A percentile compares a stretch with the other conserved stretches of the same genome.
phyloP scores from a whole-genome alignment of 2,888 invertebrate species.

The Xestia rhomboidea region DNA sequence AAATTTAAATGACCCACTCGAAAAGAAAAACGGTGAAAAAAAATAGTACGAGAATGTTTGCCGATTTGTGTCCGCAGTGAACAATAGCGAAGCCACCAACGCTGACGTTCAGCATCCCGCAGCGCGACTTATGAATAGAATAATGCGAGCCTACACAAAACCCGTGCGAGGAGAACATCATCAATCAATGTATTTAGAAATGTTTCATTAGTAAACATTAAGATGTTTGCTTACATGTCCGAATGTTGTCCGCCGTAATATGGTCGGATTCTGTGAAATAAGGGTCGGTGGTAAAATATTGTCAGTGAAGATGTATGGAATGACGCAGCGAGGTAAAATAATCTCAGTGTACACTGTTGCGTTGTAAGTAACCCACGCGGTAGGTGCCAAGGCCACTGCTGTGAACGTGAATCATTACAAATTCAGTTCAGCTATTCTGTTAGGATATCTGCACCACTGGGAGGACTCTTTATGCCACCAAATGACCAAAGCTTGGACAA shows the following conservation, averaged over 20 bases:
- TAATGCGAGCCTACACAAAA: conserved; percentile 86
- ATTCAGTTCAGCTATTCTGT: conserved; percentile 72
- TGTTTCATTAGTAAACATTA: conserved; percentile 91
- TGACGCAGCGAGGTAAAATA: conserved; percentile 78
- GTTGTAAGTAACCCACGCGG: conserved; percentile 74
- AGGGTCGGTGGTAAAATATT: conserved; percentile 82
- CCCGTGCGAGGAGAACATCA: conserved; percentile 83
- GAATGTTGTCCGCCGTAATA: conserved; percentile 85
- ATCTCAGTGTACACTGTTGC: conserved; percentile 71
- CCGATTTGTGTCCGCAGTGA: conserved; percentile 81
- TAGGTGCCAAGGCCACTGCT: conserved; percentile 82
- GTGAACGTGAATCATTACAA: conserved; percentile 80
- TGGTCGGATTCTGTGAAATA: conserved; percentile 86
- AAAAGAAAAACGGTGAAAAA: conserved; percentile 73
- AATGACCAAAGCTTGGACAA: conserved; percentile 67
- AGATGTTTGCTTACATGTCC: conserved; percentile 91
- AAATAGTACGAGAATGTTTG: conserved; percentile 84
- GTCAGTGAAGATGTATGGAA: conserved; percentile 79
- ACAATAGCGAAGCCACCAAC: conserved; percentile 89
- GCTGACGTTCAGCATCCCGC: conserved; percentile 85
- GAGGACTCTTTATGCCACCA: conserved; percentile 67
- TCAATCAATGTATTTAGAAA: conserved; percentile 90
- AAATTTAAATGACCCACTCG: conserved; percentile 87
- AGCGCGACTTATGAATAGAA: conserved; percentile 88
- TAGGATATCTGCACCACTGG: conserved; percentile 68